Evolutionary conservation across 2,888 invertebrate species (phyloP).

Genomic region (Celastrina argiolus): DNA sequence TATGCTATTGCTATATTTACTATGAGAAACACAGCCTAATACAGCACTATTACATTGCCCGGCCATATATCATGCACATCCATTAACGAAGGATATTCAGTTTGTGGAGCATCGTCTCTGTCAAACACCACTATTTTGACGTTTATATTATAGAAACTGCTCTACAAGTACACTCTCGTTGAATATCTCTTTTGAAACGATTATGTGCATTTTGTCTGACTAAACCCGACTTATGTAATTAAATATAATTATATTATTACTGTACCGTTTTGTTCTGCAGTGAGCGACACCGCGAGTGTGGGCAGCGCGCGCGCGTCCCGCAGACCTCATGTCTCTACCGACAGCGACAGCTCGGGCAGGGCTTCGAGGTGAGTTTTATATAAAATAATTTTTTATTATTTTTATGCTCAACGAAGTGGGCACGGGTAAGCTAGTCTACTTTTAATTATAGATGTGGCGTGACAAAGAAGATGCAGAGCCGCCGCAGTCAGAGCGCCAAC

Average conservation of each 20-base stretch:
- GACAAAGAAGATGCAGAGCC: slow-evolving; percentile 63
- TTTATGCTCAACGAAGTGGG: too few relatives aligned
- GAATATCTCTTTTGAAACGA: too few relatives aligned
- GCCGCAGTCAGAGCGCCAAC: slow-evolving; percentile 70
- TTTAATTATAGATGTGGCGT: slow-evolving; percentile 48
- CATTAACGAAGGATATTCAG: too few relatives aligned
- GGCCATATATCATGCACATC: too few relatives aligned
- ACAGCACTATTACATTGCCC: too few relatives aligned
- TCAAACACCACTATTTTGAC: too few relatives aligned
- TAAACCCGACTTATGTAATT: neutral
- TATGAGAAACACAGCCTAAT: too few relatives aligned
- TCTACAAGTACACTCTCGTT: too few relatives aligned
- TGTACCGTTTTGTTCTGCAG: slow-evolving; percentile 21
- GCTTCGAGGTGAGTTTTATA: slow-evolving; percentile 64
- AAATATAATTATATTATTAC: neutral
- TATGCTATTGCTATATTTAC: slow-evolving; percentile 38
- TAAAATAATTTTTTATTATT: too few relatives aligned
- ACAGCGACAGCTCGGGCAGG: slow-evolving; percentile 66
- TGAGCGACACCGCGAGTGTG: slow-evolving; percentile 50
- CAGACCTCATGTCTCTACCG: slow-evolving; percentile 65
- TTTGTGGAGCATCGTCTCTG: too few relatives aligned
- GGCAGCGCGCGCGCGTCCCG: slow-evolving; percentile 57
- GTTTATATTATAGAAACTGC: too few relatives aligned
- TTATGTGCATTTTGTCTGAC: neutral
- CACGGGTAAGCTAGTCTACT: neutral